These are phyloP conservation scores for Drosophila mauritiana DNA, from an alignment of 1,140 invertebrate genomes.

Conservation along the genomic window DNA sequence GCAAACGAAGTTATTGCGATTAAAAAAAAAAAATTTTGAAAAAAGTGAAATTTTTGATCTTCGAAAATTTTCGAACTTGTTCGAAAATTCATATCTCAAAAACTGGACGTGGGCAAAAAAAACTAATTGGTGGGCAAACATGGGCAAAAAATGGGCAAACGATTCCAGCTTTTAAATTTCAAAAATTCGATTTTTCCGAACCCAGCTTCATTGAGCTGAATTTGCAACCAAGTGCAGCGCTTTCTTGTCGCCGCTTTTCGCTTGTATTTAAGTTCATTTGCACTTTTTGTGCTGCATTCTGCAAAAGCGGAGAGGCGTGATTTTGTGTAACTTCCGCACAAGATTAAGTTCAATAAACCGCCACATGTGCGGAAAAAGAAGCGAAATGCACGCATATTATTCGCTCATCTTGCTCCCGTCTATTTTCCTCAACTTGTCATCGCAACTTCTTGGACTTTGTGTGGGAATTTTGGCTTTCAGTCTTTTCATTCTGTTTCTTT, in stretches of 20 bases:
- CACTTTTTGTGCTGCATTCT: slow-evolving; percentile 27
- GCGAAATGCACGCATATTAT: background rate
- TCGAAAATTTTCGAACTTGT: too few relatives aligned
- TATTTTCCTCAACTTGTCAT: slow-evolving; percentile 17
- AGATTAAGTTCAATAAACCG: slow-evolving; percentile 73
- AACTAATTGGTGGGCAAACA: too few relatives aligned
- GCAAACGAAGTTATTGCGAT: too few relatives aligned
- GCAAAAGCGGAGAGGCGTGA: slow-evolving; percentile 48
- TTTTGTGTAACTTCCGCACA: slow-evolving; percentile 62
- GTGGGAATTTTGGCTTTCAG: slow-evolving; percentile 19
- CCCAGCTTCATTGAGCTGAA: too few relatives aligned
- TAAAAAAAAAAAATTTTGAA: too few relatives aligned
- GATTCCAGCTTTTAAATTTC: too few relatives aligned
- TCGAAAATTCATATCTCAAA: too few relatives aligned
- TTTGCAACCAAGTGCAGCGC: slow-evolving; percentile 30
- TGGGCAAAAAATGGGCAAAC: too few relatives aligned
- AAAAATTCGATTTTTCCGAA: too few relatives aligned
- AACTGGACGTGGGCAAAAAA: too few relatives aligned
- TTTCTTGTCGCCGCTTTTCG: slow-evolving; percentile 26
- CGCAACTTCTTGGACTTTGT: slow-evolving; percentile 29
- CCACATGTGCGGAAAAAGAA: slow-evolving; percentile 7
- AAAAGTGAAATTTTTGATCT: too few relatives aligned
- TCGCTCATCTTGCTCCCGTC: background rate
- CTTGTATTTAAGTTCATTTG: slow-evolving; percentile 14
- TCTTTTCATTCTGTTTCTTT: background rate